A percentile compares a stretch with the other conserved stretches of the same genome.
Conservation (phyloP, 2,888 invertebrate genomes). For the Podabrus alpinus region DNA sequence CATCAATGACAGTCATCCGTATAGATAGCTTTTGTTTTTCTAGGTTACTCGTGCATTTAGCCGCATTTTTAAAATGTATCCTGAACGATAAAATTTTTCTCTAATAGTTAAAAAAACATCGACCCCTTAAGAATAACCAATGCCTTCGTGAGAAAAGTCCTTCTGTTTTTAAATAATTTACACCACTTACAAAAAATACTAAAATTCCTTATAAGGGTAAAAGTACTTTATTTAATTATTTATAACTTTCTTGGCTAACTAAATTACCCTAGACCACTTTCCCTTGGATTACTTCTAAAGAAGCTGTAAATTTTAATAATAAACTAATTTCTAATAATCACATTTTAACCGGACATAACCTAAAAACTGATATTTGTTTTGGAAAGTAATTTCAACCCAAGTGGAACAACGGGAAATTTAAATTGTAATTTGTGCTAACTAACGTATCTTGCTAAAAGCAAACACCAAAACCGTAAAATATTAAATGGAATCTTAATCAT, state of each 20-base stretch:
- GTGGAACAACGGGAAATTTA: neutral
- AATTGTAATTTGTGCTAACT: neutral
- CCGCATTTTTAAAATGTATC: neutral
- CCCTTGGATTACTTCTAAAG: neutral
- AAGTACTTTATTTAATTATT: neutral
- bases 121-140: neutral
- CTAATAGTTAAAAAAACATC: neutral
- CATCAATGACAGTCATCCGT: neutral
- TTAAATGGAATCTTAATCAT: neutral
- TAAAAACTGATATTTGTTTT: constrained; percentile 5
- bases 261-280: neutral
- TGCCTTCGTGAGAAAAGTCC: neutral
- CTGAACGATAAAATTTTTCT: neutral
- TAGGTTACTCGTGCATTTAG: no score
- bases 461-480: neutral
- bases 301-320: neutral
- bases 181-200: neutral
- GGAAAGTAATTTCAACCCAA: neutral
- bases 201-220: neutral
- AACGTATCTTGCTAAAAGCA: neutral
- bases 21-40: neutral
- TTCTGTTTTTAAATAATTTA: neutral
- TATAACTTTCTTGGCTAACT: neutral
- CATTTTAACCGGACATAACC: neutral
- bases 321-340: neutral